Base-by-base conservation (phyloP, 2,113 vertebrate species). In the Ibidorhyncha struthersii region DNA sequence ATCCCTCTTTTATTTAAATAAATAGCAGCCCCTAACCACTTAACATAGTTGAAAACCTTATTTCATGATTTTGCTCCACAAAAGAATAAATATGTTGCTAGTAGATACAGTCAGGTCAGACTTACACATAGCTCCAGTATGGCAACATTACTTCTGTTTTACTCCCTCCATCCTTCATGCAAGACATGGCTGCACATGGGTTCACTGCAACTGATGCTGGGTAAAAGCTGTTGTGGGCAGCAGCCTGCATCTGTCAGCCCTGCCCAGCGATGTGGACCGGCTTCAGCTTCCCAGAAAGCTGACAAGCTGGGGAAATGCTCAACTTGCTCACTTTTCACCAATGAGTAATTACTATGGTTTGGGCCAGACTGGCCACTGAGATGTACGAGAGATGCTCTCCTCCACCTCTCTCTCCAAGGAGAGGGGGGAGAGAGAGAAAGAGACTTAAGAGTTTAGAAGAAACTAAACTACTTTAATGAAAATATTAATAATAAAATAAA, bases 181-280 rank as follows among this genome's bases (percentile, higher is more conserved):
- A 58, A 63, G 67, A 69, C 36, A 14, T 47, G 19, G 43, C 23
- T 72, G 53, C 6, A 5, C 8, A 3, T 1, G 5, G 19, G 14
- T 27, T 71, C 14, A n/a, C 20, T 49, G 8, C 2, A 1, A 14
- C 5, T 30, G 25, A 7, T 21, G 17, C 12, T 49, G 22, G 29
- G 32, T 0, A 0, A 62, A 56, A 58, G 41, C 25, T 67, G 25
- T 11, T 25, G 47, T 40, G 26, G 56, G 25, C 18, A 88, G 45
- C 56, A 45, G 15, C 20, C 40, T 41, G 14, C 55, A 12, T 8
- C 36, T 58, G 55, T 18, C 81, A 40, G 6, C 18, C 11, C 38
- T 70, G 27, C 41, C 52, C n/a, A 79, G 55, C 0, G 0, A 18
- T 4, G 30, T 20, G 17, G 6, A 25, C 32, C 45, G 32, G 13